Conservation (phyloP, 2,113 vertebrate species). For the Micronisus gabar region DNA sequence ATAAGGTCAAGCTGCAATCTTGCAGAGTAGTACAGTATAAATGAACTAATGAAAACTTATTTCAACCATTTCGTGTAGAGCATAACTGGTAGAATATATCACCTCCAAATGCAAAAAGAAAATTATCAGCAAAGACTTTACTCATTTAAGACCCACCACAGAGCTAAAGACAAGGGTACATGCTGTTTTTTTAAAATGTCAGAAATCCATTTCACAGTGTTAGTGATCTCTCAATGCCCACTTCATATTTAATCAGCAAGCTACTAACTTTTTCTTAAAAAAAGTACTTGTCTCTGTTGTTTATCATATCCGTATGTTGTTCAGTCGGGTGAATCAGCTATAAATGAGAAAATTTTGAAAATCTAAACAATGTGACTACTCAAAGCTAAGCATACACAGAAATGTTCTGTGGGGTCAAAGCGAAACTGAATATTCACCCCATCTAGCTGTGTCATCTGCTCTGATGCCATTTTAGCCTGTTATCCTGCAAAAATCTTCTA, state of each 20-base stretch:
- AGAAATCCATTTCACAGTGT: slow-evolving; percentile 16
- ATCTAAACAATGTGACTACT: neutral
- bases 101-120: neutral
- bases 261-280: neutral
- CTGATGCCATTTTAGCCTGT: neutral
- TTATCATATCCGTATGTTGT: neutral
- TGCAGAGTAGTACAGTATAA: neutral
- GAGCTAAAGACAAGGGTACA: slow-evolving; percentile 13
- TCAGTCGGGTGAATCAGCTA: neutral
- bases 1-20: neutral
- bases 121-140: neutral
- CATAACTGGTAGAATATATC: neutral
- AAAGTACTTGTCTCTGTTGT: neutral
- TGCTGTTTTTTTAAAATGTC: slow-evolving; percentile 15
- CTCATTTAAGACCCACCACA: slow-evolving; percentile 13
- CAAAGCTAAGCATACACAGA: neutral
- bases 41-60: slow-evolving; percentile 14
- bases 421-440: neutral
- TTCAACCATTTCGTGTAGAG: slow-evolving; percentile 18
- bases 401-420: neutral
- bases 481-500: neutral
- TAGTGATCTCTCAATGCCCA: slow-evolving; percentile 36
- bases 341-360: neutral
- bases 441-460: neutral
- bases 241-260: slow-evolving; percentile 4